These are phyloP conservation scores for Lutjanus campechanus DNA, from an alignment of 2,797 vertebrate species.

Conservation along the genomic window DNA sequence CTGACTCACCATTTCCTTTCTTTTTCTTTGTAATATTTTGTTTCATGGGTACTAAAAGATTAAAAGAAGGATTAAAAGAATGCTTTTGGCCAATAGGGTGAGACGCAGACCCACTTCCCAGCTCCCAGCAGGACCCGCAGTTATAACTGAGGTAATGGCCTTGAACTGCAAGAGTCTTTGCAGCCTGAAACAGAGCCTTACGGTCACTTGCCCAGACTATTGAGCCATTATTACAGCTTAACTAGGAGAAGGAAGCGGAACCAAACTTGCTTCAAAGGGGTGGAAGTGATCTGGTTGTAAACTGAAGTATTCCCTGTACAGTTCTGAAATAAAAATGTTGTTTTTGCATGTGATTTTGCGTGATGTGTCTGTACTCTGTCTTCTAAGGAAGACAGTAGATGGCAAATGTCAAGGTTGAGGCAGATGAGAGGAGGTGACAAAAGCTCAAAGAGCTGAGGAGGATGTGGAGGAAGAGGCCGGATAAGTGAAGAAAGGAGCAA, in stretches of 20 bases:
- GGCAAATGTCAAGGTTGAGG: constrained; percentile 38
- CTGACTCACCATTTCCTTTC: background rate
- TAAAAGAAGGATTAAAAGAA: constrained; percentile 34
- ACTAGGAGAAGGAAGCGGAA: constrained; percentile 35
- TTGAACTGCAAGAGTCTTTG: constrained; percentile 52
- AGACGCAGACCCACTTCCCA: constrained; percentile 49
- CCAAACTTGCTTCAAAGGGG: constrained; percentile 41
- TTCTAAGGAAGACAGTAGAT: background rate
- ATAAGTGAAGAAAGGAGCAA: constrained; percentile 19
- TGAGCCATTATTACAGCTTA: constrained; percentile 55
- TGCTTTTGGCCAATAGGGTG: constrained; percentile 38
- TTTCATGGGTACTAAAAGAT: constrained; percentile 53
- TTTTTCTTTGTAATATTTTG: constrained; percentile 11
- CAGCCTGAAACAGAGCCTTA: constrained; percentile 52
- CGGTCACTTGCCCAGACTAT: constrained; percentile 63
- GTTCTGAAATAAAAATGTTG: background rate
- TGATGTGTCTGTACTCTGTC: constrained; percentile 1
- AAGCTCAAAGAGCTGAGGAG: constrained; percentile 36
- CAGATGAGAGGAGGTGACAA: constrained; percentile 22
- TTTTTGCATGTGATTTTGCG: background rate
- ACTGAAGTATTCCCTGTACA: background rate
- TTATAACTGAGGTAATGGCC: constrained; percentile 71
- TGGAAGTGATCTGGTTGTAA: constrained; percentile 13
- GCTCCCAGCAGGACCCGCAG: constrained; percentile 61
- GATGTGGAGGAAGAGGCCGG: constrained; percentile 30